phyloP scores from a whole-genome alignment of 2,797 vertebrate genomes.

The Coilia nasus region DNA sequence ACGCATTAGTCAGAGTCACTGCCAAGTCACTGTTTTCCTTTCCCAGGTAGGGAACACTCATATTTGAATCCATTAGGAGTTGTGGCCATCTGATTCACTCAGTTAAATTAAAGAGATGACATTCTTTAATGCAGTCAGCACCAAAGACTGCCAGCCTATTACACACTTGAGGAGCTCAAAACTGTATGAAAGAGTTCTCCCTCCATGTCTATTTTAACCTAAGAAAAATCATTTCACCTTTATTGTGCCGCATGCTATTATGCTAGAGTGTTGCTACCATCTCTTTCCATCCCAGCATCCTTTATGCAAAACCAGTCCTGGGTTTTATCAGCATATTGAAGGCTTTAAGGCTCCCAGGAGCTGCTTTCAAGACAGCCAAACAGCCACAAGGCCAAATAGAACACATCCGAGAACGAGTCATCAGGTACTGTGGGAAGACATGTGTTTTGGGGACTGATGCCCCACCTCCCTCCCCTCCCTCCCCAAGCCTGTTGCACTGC shows the following conservation, averaged over 20 bases:
- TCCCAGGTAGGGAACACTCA: constrained; percentile 8
- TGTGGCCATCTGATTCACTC: not conserved
- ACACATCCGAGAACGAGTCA: not conserved
- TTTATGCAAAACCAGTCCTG: not conserved
- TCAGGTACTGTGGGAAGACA: not conserved
- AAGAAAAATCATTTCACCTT: not conserved
- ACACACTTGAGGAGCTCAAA: not conserved
- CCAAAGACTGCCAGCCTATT: not conserved
- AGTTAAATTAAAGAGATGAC: not conserved
- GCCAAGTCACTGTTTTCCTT: not conserved
- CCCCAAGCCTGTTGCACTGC: not conserved
- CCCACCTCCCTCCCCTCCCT: not conserved
- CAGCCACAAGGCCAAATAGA: not conserved
- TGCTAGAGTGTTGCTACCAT: no score
- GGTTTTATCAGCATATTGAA: not conserved
- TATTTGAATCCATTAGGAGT: not conserved
- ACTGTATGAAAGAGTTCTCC: not conserved
- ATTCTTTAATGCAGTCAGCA: not conserved
- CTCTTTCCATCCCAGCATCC: no score
- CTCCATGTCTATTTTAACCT: not conserved
- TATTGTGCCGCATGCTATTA: not conserved
- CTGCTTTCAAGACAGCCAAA: not conserved
- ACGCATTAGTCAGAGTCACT: not conserved
- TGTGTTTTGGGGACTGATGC: not conserved
- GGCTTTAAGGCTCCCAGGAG: not conserved